Evolutionary conservation across 2,797 vertebrate genomes (phyloP).

Genomic region (Amblyraja radiata): DNA sequence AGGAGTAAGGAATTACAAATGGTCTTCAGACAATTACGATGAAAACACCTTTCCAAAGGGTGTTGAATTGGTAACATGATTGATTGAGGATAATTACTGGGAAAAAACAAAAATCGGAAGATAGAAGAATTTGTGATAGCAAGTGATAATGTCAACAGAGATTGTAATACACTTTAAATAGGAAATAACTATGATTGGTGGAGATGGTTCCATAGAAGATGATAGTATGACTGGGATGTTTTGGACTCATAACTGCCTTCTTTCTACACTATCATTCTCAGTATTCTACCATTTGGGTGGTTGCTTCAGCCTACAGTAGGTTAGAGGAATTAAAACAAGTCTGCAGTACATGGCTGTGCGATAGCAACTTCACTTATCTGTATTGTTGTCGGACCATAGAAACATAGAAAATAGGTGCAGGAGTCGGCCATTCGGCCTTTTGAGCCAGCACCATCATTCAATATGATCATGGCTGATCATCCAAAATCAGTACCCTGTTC

Average conservation of each 20-base stretch:
- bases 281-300: neutral
- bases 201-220: neutral
- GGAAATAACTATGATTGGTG: neutral
- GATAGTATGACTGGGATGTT: neutral
- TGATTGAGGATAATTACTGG: neutral
- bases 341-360: neutral
- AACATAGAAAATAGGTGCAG: no score
- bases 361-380: neutral
- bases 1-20: neutral
- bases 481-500: no score
- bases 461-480: no score
- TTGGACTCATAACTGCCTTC: neutral
- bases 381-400: neutral
- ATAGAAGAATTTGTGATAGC: neutral
- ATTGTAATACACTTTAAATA: neutral
- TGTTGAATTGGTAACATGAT: neutral
- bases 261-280: neutral
- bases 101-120: neutral
- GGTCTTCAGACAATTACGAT: neutral
- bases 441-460: no score
- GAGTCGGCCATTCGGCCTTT: no score
- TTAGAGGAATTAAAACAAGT: neutral
- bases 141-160: neutral
- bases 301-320: neutral
- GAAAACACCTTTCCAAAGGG: neutral